Conservation (phyloP, 2,797 vertebrate species). For the Anguilla megastoma region DNA sequence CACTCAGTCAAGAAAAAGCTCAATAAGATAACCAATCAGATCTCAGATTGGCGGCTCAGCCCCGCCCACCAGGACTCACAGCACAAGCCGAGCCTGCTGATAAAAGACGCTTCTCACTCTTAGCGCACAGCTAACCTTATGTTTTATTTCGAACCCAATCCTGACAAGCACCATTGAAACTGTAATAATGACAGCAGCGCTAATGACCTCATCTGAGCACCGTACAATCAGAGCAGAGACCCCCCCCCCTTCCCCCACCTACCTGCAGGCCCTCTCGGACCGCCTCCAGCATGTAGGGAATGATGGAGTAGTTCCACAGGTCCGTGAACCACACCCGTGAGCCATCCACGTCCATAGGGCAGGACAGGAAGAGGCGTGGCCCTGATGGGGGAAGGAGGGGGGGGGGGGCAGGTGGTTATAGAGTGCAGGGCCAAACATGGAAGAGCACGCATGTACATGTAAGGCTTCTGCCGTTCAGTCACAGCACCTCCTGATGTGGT, state of each 20-base stretch:
- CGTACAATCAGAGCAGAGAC: slow-evolving; percentile 37
- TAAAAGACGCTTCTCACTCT: too few relatives aligned
- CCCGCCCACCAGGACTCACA: too few relatives aligned
- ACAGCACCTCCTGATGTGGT: not conserved
- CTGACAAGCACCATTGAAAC: too few relatives aligned
- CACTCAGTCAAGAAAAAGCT: too few relatives aligned
- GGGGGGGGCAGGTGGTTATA: not conserved
- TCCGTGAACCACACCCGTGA: slow-evolving; percentile 99
- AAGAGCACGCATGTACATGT: not conserved
- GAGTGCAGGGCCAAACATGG: not conserved
- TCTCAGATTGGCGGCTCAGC: too few relatives aligned
- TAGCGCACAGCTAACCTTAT: too few relatives aligned
- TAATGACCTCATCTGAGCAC: too few relatives aligned
- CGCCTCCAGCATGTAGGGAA: slow-evolving; percentile 94
- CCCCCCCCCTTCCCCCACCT: slow-evolving; percentile 4
- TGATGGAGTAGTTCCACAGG: slow-evolving; percentile 98
- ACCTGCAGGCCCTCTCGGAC: slow-evolving; percentile 97
- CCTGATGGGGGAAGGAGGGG: slow-evolving; percentile 65
- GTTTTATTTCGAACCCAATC: too few relatives aligned
- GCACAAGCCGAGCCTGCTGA: too few relatives aligned
- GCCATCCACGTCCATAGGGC: slow-evolving; percentile 94
- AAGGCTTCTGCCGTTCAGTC: not conserved
- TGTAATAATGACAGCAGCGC: too few relatives aligned
- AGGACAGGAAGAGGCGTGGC: slow-evolving; percentile 94
- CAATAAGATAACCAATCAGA: too few relatives aligned